phyloP scores from a whole-genome alignment of 2,797 vertebrate genomes.

The Hoplostethus atlanticus region DNA sequence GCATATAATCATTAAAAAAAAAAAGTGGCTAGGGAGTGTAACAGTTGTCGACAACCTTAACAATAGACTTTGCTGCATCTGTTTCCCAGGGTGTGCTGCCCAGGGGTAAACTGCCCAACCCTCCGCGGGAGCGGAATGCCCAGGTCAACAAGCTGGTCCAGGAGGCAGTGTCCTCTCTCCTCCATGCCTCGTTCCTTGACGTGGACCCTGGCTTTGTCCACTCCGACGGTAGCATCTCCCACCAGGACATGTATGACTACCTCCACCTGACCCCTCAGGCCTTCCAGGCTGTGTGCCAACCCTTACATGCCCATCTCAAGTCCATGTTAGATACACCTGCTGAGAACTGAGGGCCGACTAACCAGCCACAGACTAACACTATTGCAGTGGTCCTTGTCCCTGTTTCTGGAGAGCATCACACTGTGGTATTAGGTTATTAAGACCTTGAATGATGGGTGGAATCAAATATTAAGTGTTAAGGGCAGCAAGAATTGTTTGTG shows the following conservation, averaged over 20 bases:
- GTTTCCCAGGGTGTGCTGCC: slow-evolving; percentile 88
- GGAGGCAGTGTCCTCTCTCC: slow-evolving; percentile 77
- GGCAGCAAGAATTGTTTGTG: slow-evolving; percentile 36
- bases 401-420: slow-evolving; percentile 52
- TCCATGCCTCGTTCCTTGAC: slow-evolving; percentile 86
- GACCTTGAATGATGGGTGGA: slow-evolving; percentile 44
- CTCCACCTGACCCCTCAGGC: slow-evolving; percentile 91
- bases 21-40: background rate
- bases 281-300: slow-evolving; percentile 89
- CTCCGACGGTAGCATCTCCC: slow-evolving; percentile 90
- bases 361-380: slow-evolving; percentile 45
- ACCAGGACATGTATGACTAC: slow-evolving; percentile 95
- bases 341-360: slow-evolving; percentile 71
- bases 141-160: slow-evolving; percentile 88
- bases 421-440: slow-evolving; percentile 35
- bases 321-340: slow-evolving; percentile 84
- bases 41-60: background rate
- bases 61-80: background rate
- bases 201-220: slow-evolving; percentile 92
- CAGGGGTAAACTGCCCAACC: slow-evolving; percentile 89
- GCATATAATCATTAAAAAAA: background rate
- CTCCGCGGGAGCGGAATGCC: slow-evolving; percentile 87
- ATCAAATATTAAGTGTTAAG: slow-evolving; percentile 43
- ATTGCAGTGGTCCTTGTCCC: slow-evolving; percentile 65
- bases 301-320: slow-evolving; percentile 85